A percentile compares a stretch with the other conserved stretches of the same genome.
phyloP scores from a whole-genome alignment of 2,888 invertebrate genomes.

The Terebella lapidaria region DNA sequence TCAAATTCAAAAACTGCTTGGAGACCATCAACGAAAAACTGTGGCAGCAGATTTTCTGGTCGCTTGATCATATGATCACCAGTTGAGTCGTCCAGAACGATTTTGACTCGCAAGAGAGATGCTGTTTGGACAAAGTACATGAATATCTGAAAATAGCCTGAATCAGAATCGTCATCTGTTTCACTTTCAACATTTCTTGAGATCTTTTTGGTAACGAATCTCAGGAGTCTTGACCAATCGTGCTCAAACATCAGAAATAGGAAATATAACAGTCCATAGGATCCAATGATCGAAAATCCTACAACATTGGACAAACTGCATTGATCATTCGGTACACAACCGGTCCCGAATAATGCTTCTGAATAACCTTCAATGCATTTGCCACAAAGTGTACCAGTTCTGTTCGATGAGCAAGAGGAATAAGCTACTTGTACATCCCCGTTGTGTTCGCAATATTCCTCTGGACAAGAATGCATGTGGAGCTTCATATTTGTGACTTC shows the following conservation, averaged over 20 bases:
- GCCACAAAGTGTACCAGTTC: slow-evolving; percentile 21
- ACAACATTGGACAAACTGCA: slow-evolving; percentile 5
- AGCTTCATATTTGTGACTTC: neutral
- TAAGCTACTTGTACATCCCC: neutral
- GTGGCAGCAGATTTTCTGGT: slow-evolving; percentile 7
- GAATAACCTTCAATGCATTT: slow-evolving; percentile 16
- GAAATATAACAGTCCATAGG: slow-evolving; percentile 20
- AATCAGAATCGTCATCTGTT: neutral
- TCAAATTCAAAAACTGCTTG: slow-evolving; percentile 7
- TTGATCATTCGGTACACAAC: slow-evolving; percentile 11
- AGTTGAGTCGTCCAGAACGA: slow-evolving; percentile 6
- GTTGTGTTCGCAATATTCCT: slow-evolving; percentile 15
- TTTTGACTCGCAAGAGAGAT: slow-evolving; percentile 12
- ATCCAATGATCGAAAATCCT: neutral
- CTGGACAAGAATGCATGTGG: slow-evolving; percentile 18
- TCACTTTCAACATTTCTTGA: too few species aligned
- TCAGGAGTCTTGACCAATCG: slow-evolving; percentile 6
- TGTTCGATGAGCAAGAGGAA: slow-evolving; percentile 8
- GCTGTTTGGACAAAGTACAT: slow-evolving; percentile 23
- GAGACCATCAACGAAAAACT: slow-evolving; percentile 1
- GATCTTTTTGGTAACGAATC: neutral
- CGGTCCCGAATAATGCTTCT: slow-evolving; percentile 17
- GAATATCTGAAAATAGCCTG: slow-evolving; percentile 20
- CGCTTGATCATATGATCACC: neutral
- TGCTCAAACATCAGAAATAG: slow-evolving; percentile 20